These are phyloP conservation scores for Toxotes lorentzi DNA, from an alignment of 2,797 vertebrate species.

Conservation along the genomic window DNA sequence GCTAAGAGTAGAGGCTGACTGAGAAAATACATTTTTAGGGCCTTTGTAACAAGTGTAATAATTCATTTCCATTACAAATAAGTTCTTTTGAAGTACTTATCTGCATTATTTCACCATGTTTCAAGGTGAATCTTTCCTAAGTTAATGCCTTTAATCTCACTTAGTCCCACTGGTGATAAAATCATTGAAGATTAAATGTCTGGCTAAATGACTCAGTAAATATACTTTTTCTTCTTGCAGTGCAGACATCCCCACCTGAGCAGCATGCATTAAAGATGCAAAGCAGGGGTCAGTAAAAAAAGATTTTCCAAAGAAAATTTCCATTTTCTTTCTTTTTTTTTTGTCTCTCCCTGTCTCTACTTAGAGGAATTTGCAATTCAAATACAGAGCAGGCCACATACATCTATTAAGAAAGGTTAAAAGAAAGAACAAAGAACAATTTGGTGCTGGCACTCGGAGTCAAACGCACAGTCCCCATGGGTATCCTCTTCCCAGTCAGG, in stretches of 20 bases:
- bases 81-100: not conserved
- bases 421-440: constrained; percentile 28
- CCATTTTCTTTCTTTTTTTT: constrained; percentile 1
- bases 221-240: not conserved
- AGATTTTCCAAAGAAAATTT: constrained; percentile 8
- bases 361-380: constrained; percentile 35
- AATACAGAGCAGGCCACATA: constrained; percentile 31
- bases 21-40: not conserved
- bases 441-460: constrained; percentile 11
- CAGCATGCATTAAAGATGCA: constrained; percentile 24
- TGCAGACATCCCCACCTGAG: not conserved
- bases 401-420: constrained; percentile 26
- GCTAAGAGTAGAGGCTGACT: not conserved
- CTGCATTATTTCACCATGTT: not conserved
- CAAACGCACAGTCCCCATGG: not conserved
- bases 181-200: too few relatives aligned
- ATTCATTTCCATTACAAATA: not conserved
- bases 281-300: not conserved
- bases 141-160: not conserved
- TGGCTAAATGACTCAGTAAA: not conserved
- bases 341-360: not conserved
- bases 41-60: not conserved
- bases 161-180: not conserved
- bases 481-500: not conserved
- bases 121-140: not conserved